Evolutionary conservation across 2,888 invertebrate genomes (phyloP).

Genomic region (Chymomyza procnemis): DNA sequence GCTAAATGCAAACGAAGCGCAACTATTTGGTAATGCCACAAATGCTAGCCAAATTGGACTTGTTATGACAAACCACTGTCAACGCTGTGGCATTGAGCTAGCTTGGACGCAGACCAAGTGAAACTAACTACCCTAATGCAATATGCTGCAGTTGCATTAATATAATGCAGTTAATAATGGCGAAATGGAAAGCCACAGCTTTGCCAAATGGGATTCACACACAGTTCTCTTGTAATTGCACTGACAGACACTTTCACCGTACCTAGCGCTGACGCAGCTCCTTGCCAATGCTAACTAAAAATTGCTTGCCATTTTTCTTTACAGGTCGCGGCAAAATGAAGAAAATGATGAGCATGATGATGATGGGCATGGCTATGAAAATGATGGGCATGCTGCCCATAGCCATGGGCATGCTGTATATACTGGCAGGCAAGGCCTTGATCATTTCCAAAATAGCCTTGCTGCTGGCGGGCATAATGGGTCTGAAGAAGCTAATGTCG

Average conservation of each 20-base stretch:
- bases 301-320: conserved; percentile 45
- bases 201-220: conserved; percentile 36
- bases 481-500: conserved; percentile 88
- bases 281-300: background rate
- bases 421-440: conserved; percentile 91
- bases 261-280: background rate
- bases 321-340: conserved; percentile 91
- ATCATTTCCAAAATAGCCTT: conserved; percentile 89
- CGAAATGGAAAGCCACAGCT: conserved; percentile 28
- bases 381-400: conserved; percentile 89
- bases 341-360: conserved; percentile 94
- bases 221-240: conserved; percentile 38
- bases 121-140: conserved; percentile 45
- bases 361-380: conserved; percentile 92
- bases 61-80: conserved; percentile 21
- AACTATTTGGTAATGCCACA: background rate
- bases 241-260: conserved; percentile 9
- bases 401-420: conserved; percentile 88
- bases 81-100: conserved; percentile 1
- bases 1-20: conserved; percentile 1
- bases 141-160: background rate
- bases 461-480: conserved; percentile 88
- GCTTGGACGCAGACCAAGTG: conserved; percentile 34
- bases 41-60: background rate
- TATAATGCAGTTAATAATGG: background rate